Evolutionary conservation across 1,140 invertebrate genomes (phyloP).

Genomic region (Pygmarrhopalites habei): DNA sequence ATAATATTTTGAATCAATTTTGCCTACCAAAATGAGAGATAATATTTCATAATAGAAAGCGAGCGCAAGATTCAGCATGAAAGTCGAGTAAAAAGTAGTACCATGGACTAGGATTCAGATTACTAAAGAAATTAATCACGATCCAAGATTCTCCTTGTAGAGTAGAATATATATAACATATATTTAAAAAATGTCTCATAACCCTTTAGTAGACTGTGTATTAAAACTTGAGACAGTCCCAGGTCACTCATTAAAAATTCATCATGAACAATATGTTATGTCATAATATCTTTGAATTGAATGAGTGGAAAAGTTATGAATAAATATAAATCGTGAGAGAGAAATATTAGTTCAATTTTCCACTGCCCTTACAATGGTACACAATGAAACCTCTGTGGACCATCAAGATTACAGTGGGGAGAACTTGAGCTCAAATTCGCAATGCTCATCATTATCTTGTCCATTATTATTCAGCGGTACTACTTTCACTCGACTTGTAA

Average conservation of each 20-base stretch:
- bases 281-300: no score
- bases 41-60: not conserved
- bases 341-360: slow-evolving; percentile 6
- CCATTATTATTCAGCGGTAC: not conserved
- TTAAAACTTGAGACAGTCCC: no score
- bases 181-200: not conserved
- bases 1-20: slow-evolving; percentile 17
- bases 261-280: no score
- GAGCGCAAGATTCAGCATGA: slow-evolving; percentile 6
- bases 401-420: slow-evolving; percentile 38
- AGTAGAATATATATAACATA: no score
- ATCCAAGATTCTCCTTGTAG: not conserved
- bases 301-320: no score
- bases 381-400: slow-evolving; percentile 17
- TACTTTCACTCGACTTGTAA: not conserved
- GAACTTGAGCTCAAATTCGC: slow-evolving; percentile 12
- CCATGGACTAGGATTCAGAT: slow-evolving; percentile 33
- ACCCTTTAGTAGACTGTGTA: not conserved
- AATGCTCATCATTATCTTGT: slow-evolving; percentile 30
- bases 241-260: no score
- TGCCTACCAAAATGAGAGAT: not conserved
- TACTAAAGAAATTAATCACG: slow-evolving; percentile 38
- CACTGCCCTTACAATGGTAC: slow-evolving; percentile 34
- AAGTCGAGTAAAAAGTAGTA: not conserved
- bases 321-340: no score